These are phyloP conservation scores for Erannis defoliaria DNA, from an alignment of 2,888 invertebrate genomes.

Conservation along the genomic window DNA sequence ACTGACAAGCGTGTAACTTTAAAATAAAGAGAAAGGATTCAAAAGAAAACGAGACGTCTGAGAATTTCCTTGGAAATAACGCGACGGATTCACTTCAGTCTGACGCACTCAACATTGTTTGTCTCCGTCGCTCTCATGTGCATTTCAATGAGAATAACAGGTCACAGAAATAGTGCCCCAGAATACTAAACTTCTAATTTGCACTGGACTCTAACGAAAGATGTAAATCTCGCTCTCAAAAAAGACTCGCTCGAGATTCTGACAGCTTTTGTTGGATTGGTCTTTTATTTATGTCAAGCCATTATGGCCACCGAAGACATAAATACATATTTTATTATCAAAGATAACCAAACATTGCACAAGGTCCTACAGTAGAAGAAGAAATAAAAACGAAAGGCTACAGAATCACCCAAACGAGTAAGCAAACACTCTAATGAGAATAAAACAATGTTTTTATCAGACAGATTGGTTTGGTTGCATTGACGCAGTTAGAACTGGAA, in stretches of 20 bases:
- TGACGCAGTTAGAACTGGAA: too few species aligned
- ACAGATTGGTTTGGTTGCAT: too few species aligned
- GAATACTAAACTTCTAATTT: neutral
- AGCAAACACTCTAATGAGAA: too few species aligned
- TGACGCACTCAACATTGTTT: neutral
- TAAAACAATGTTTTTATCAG: too few species aligned
- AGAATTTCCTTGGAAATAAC: slow-evolving; percentile 1
- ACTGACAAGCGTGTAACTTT: neutral
- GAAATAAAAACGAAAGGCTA: too few species aligned
- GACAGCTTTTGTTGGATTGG: slow-evolving; percentile 26
- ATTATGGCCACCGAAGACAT: slow-evolving; percentile 4
- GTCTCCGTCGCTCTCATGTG: neutral
- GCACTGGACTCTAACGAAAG: slow-evolving; percentile 13
- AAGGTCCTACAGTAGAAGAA: too few species aligned
- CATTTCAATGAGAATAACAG: neutral
- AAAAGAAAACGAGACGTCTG: slow-evolving; percentile 18
- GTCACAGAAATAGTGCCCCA: neutral
- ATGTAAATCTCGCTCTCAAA: too few species aligned
- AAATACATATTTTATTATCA: slow-evolving; percentile 8
- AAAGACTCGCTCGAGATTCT: slow-evolving; percentile 30
- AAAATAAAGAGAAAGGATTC: slow-evolving; percentile 11
- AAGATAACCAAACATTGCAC: too few species aligned
- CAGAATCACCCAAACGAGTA: too few species aligned
- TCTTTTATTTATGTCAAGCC: slow-evolving; percentile 15
- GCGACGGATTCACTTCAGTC: slow-evolving; percentile 14